Percentiles rank a stretch among this genome's conserved stretches.
phyloP scores from a whole-genome alignment of 2,888 invertebrate genomes.

The Drosophila colorata region DNA sequence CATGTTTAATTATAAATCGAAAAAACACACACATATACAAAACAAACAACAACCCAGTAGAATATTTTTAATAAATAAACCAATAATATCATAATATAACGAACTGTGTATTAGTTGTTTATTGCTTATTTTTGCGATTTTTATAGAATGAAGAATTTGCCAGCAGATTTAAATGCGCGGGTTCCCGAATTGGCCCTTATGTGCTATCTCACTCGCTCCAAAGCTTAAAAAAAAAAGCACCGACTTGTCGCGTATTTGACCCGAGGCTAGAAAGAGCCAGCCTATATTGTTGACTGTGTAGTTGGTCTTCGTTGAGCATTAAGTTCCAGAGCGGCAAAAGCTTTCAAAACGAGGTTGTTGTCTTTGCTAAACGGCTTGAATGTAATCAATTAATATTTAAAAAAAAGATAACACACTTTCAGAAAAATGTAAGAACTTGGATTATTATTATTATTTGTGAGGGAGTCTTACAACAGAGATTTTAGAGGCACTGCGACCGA shows the following conservation, averaged over 20 bases:
- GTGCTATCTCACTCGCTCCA: not conserved
- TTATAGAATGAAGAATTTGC: not conserved
- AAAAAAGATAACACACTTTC: no score
- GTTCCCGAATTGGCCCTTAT: not conserved
- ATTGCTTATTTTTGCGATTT: not conserved
- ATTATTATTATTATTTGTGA: no score
- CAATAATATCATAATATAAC: slow-evolving; percentile 27
- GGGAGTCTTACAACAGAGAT: no score
- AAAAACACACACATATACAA: slow-evolving; percentile 29
- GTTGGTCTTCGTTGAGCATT: not conserved
- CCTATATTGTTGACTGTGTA: not conserved
- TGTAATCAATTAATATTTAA: no score
- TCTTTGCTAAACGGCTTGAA: not conserved
- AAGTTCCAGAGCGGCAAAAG: not conserved
- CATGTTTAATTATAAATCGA: slow-evolving; percentile 43
- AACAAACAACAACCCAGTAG: slow-evolving; percentile 40
- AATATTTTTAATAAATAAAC: slow-evolving; percentile 67
- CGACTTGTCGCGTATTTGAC: not conserved
- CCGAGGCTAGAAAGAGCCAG: not conserved
- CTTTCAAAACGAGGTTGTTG: not conserved
- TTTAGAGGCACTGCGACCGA: no score
- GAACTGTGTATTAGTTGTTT: not conserved
- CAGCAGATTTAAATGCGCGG: not conserved
- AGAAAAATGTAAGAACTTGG: no score
- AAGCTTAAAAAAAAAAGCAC: no score